phyloP scores from a whole-genome alignment of 2,888 invertebrate species.

The Tridacna gigas region DNA sequence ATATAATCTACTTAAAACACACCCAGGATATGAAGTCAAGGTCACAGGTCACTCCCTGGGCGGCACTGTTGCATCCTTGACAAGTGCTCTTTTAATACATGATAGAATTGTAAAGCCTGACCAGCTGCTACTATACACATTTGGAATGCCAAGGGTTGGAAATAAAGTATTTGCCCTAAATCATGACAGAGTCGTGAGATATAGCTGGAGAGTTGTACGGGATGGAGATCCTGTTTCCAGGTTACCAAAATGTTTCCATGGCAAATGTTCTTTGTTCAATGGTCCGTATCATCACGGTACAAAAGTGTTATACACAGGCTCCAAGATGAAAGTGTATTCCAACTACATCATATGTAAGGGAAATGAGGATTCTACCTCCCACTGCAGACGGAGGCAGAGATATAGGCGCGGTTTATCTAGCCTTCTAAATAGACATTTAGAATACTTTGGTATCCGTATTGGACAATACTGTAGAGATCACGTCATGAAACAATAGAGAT shows the following conservation, averaged over 20 bases:
- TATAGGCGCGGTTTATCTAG: background rate
- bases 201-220: constrained; percentile 57
- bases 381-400: constrained; percentile 20
- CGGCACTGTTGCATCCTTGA: constrained; percentile 55
- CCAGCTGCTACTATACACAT: constrained; percentile 53
- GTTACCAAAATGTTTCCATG: constrained; percentile 45
- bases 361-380: constrained; percentile 38
- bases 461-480: constrained; percentile 54
- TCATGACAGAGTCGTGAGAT: constrained; percentile 46
- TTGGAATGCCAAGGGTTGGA: constrained; percentile 63
- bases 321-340: constrained; percentile 46
- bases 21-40: constrained; percentile 47
- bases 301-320: constrained; percentile 45
- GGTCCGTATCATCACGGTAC: constrained; percentile 58
- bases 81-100: constrained; percentile 47
- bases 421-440: constrained; percentile 40
- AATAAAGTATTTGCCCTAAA: constrained; percentile 47
- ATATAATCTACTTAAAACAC: constrained; percentile 23
- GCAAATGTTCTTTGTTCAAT: constrained; percentile 37
- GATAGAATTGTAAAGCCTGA: constrained; percentile 43
- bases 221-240: constrained; percentile 47
- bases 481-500: constrained; percentile 31
- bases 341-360: constrained; percentile 45
- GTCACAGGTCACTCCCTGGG: constrained; percentile 62
- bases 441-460: constrained; percentile 56